These are phyloP conservation scores for Minunthozetes semirufus DNA, from an alignment of 2,888 invertebrate genomes.

Conservation along the genomic window DNA sequence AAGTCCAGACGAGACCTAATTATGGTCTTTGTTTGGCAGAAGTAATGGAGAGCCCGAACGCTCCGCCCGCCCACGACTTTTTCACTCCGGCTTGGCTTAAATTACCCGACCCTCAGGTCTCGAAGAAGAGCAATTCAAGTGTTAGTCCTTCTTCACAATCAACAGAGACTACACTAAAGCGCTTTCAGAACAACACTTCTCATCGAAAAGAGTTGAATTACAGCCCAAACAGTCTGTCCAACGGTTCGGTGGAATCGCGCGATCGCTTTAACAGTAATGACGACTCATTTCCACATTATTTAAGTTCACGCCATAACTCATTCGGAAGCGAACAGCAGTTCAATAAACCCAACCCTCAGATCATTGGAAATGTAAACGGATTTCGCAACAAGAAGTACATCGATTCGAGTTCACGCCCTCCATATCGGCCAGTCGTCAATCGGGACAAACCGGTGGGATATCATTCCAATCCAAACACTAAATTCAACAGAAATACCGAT, in stretches of 20 bases:
- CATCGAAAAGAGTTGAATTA: not conserved
- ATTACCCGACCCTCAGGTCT: conserved; percentile 41
- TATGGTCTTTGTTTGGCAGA: conserved; percentile 19
- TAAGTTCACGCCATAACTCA: conserved; percentile 12
- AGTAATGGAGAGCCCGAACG: conserved; percentile 45
- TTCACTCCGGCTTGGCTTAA: conserved; percentile 52
- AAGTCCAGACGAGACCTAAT: conserved; percentile 26
- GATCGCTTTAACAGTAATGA: not conserved
- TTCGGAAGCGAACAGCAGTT: not conserved
- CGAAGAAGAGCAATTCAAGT: not conserved
- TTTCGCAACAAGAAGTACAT: conserved; percentile 3
- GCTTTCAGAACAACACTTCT: not conserved
- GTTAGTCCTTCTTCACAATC: not conserved
- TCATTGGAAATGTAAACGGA: conserved; percentile 1
- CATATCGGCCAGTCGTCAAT: not conserved
- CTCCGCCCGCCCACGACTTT: conserved; percentile 51
- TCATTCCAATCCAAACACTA: conserved; percentile 17
- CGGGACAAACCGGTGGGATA: not conserved
- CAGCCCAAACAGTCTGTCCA: conserved; percentile 10
- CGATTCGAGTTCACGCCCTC: not conserved
- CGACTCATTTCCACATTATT: conserved; percentile 15
- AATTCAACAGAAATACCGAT: not conserved
- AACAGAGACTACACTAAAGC: not conserved
- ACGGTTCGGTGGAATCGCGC: not conserved
- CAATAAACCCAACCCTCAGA: not conserved